These are phyloP conservation scores for Panzeria rudis DNA, from an alignment of 2,888 invertebrate species.

Conservation along the genomic window DNA sequence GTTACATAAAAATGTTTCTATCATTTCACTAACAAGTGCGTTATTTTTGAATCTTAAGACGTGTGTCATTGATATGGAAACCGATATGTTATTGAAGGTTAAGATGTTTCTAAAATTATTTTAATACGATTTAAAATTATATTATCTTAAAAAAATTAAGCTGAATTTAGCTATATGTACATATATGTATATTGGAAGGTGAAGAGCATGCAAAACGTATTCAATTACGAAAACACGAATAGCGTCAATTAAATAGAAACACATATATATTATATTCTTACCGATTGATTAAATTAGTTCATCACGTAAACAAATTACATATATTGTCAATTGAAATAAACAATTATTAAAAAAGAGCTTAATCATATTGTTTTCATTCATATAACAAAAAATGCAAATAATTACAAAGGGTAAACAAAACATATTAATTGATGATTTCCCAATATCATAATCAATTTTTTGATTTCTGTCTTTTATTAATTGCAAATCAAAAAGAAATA, in stretches of 20 bases:
- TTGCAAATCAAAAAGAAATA: too few species aligned
- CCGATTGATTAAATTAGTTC: not conserved
- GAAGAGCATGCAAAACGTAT: not conserved
- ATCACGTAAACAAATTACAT: not conserved
- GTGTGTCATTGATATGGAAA: not conserved
- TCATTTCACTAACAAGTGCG: constrained; percentile 2
- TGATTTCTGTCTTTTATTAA: too few species aligned
- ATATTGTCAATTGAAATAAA: not conserved
- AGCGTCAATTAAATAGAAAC: not conserved
- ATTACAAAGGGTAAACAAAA: too few species aligned
- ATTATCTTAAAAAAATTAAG: not conserved
- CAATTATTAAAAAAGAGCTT: not conserved
- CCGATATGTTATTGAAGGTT: constrained; percentile 1
- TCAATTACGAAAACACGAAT: constrained; percentile 5
- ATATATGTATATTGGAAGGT: not conserved
- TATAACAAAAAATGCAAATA: too few species aligned
- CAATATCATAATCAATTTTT: too few species aligned
- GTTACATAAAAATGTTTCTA: not conserved
- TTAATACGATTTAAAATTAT: not conserved
- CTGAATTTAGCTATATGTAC: not conserved
- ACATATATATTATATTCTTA: not conserved
- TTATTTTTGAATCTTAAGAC: not conserved
- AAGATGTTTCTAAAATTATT: not conserved
- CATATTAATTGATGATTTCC: too few species aligned
- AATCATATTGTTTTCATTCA: too few species aligned